Evolutionary conservation across 2,888 invertebrate genomes (phyloP), one percentile per base, ranked within the genome.

Genomic region (Megaustenia siamemsis): DNA sequence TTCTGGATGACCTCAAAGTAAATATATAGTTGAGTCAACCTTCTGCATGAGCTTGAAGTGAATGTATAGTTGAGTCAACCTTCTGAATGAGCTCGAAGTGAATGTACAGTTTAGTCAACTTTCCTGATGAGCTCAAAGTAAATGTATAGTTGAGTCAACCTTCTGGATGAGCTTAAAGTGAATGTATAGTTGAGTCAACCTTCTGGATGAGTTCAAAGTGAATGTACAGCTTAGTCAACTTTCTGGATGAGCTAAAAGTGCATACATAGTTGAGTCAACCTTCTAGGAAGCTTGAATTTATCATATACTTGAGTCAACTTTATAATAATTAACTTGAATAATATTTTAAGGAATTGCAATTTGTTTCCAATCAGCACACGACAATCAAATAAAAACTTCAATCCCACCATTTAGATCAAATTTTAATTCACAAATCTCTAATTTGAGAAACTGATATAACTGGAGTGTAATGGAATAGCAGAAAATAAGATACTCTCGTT

Each of bases 21-120:
- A n/a, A n/a, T n/a, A n/a, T n/a, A n/a, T n/a, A n/a, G n/a, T n/a
- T n/a, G n/a, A n/a, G n/a, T n/a, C n/a, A n/a, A n/a, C n/a, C 75
- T 84, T 28, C 80, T 84, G 60, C 80, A 45, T 38, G 91, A 91
- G 78, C 89, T 89, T 78, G 92, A 92, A 84, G 90, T 91, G 8
- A 90, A 91, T 85, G 91, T 92, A 82, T 92, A 87, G n/a, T n/a
- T n/a, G n/a, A n/a, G n/a, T n/a, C n/a, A n/a, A n/a, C n/a, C n/a
- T n/a, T n/a, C n/a, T n/a, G n/a, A 53, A 45, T 45, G 53, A 53
- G 53, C 53, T 24, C 18, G 53, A 53, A 18, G 18, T 6, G 6
- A 53, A 12, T 53, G 53, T 53, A 18, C 18, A 53, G 18, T 53
- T 24, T 3, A 18, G 53, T 21, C 21, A 53, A 18, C 18, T 53